A percentile compares a stretch with the other conserved stretches of the same genome.
Evolutionary conservation across 2,888 invertebrate species (phyloP).

Genomic region (Pherbina coryleti): DNA sequence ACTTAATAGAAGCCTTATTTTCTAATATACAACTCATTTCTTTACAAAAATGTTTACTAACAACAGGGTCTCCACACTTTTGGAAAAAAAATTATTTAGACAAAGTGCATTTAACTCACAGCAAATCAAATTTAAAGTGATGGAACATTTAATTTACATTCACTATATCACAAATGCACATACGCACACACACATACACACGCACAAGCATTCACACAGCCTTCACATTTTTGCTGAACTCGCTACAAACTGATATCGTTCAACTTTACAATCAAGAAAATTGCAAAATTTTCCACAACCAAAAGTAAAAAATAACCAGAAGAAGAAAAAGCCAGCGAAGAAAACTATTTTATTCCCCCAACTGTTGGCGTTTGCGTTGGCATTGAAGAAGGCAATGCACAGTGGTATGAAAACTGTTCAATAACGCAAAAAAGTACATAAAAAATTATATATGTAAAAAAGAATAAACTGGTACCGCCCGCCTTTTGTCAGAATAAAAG

Average conservation of each 20-base stretch:
- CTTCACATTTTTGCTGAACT: constrained; percentile 4
- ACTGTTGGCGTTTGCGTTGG: not conserved
- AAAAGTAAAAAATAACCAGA: constrained; percentile 3
- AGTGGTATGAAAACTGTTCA: too few species aligned
- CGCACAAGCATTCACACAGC: not conserved
- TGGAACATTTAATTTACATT: constrained; percentile 33
- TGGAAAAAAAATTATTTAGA: not conserved
- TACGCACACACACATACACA: not conserved
- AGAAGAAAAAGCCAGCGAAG: not conserved
- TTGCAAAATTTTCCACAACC: constrained; percentile 7
- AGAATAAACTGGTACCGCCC: too few species aligned
- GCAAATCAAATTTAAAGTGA: constrained; percentile 27
- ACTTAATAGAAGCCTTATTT: too few species aligned
- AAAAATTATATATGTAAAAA: too few species aligned
- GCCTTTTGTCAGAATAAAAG: too few species aligned
- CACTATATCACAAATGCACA: constrained; percentile 4
- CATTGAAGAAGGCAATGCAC: not conserved
- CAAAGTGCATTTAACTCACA: constrained; percentile 28
- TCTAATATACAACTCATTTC: not conserved
- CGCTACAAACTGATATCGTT: constrained; percentile 29
- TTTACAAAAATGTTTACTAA: not conserved
- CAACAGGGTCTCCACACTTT: not conserved
- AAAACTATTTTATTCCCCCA: constrained; percentile 5
- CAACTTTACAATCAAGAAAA: constrained; percentile 37
- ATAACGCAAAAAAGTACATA: too few species aligned